A percentile compares a stretch with the other conserved stretches of the same genome.
These are phyloP conservation scores for Trogon melanurus DNA, from an alignment of 2,113 vertebrate species.

Conservation along the genomic window DNA sequence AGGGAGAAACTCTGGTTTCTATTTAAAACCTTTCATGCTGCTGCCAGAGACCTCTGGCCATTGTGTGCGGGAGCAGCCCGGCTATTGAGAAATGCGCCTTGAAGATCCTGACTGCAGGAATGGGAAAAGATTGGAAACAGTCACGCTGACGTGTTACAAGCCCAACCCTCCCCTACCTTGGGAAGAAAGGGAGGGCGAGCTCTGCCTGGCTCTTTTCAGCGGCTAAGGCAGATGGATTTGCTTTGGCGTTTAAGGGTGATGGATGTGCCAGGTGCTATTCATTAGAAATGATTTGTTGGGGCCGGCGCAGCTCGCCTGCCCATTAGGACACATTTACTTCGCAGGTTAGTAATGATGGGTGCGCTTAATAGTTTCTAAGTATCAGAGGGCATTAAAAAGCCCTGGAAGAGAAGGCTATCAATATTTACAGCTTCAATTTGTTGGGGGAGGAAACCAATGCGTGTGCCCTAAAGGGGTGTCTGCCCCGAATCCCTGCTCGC, in stretches of 20 bases:
- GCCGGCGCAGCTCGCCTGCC: constrained; percentile 31
- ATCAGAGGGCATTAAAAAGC: constrained; percentile 47
- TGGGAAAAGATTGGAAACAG: constrained; percentile 45
- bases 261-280: constrained; percentile 61
- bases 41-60: constrained; percentile 22
- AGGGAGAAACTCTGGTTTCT: constrained; percentile 30
- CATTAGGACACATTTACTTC: constrained; percentile 67
- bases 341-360: constrained; percentile 65
- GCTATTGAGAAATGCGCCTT: not conserved
- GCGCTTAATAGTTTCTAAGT: constrained; percentile 65
- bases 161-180: constrained; percentile 22
- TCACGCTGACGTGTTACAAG: not conserved
- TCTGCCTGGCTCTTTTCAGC: constrained; percentile 48
- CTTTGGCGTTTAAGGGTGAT: constrained; percentile 26
- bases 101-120: constrained; percentile 3
- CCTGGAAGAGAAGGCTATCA: constrained; percentile 3
- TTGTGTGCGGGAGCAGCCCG: constrained; percentile 50
- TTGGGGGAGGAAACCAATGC: not conserved
- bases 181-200: not conserved
- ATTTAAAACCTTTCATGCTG: constrained; percentile 41
- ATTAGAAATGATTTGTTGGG: constrained; percentile 61
- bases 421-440: constrained; percentile 55
- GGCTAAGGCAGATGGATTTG: constrained; percentile 45
- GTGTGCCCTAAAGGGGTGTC: not conserved
- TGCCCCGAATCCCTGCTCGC: rapidly evolving